Base-by-base conservation (phyloP, 2,797 vertebrate species). In the Sparidentex hasta region DNA sequence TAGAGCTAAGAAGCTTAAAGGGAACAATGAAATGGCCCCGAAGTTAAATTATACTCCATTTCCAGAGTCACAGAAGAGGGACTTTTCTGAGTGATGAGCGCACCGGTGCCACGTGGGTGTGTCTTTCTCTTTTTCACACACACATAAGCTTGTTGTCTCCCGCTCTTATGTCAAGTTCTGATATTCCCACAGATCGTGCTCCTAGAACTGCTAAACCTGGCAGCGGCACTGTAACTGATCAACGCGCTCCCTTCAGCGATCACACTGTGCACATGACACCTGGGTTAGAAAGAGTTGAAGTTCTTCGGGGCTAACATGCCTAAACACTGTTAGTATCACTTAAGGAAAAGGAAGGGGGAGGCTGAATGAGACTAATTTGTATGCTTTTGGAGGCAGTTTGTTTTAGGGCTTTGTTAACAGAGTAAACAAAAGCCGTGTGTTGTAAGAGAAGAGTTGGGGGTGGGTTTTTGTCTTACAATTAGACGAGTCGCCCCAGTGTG, bases 1-100 rank as follows among this genome's bases (percentile, higher is more conserved):
- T 93, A 95, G 80, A 92, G 92, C 91, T 95, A 95, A 95, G 94
- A 90, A 94, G 95, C 94, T 96, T 95, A 95, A 83, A 93, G 92
- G 87, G 93, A 95, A 96, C 95, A 96, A 95, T 95, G 91, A 94
- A 94, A 94, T 92, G 85, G 91, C 89, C 94, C 85, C 91, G 87
- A 90, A 93, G 94, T 95, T 94, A 94, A 94, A 95, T 95, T 93
- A 94, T 88, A 93, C 92, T 93, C 90, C 85, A 93, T 94, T 94
- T 93, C 89, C 88, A 74, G 83, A 87, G 85, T 91, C 91, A 93
- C 76, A 87, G 86, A 89, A 87, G 85, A 90, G 80, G 75, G 88
- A 89, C 78, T 92, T 84, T 87, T 81, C 71, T 65, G 83, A 91
- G 82, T 85, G 88, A 93, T 81, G 91, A 91, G 87, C 58, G 3